Conservation (phyloP, 2,888 invertebrate genomes). For the Ormia ochracea region DNA sequence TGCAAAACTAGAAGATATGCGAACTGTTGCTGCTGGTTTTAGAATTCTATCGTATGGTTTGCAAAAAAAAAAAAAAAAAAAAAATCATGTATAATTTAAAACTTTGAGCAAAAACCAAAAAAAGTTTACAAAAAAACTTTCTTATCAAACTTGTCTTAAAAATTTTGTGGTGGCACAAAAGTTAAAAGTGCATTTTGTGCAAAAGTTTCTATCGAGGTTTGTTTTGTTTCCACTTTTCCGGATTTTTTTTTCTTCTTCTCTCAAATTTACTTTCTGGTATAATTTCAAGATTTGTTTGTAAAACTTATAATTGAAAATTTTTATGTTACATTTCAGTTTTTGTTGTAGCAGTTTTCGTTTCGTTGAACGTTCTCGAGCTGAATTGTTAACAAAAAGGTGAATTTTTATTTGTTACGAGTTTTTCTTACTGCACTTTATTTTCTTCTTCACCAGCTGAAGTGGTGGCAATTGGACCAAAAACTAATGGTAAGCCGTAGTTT, state of each 20-base stretch:
- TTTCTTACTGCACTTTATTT: constrained; percentile 26
- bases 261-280: constrained; percentile 41
- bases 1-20: not conserved
- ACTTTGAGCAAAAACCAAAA: constrained; percentile 29
- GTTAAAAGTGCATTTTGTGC: constrained; percentile 61
- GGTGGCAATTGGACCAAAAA: constrained; percentile 14
- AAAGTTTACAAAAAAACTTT: constrained; percentile 45
- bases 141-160: constrained; percentile 61
- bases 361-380: constrained; percentile 11
- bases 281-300: constrained; percentile 61
- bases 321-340: constrained; percentile 54
- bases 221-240: not conserved
- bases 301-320: constrained; percentile 63
- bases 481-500: not conserved
- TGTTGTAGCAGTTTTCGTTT: constrained; percentile 5
- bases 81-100: constrained; percentile 24
- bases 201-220: constrained; percentile 56
- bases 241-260: constrained; percentile 6
- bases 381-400: constrained; percentile 39
- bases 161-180: constrained; percentile 61
- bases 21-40: constrained; percentile 47
- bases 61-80: not conserved
- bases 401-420: constrained; percentile 46
- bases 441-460: constrained; percentile 1
- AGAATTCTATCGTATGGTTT: constrained; percentile 46